phyloP scores from a whole-genome alignment of 2,888 invertebrate species.

The Lymantria dispar region DNA sequence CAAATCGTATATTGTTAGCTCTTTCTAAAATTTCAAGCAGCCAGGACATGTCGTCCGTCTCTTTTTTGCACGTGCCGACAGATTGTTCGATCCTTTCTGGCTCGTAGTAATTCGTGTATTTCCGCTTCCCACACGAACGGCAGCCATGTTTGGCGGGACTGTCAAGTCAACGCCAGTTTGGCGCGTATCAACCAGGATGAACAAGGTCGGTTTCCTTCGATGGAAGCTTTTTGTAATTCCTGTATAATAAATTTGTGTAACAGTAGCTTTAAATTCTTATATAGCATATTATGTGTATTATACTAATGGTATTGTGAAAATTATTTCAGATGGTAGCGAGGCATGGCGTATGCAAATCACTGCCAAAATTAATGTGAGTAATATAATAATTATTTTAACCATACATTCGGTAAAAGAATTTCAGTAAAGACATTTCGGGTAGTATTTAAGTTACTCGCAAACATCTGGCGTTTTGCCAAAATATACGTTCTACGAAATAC shows the following conservation, averaged over 20 bases:
- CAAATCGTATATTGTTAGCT: constrained; percentile 65
- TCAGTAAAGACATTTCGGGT: constrained; percentile 15
- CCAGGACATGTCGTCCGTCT: constrained; percentile 72
- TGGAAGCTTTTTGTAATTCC: constrained; percentile 45
- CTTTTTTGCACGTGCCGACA: constrained; percentile 65
- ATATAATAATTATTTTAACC: constrained; percentile 2
- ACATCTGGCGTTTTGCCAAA: constrained; percentile 11
- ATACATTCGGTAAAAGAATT: not conserved
- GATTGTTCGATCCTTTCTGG: constrained; percentile 71
- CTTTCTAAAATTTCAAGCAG: constrained; percentile 65
- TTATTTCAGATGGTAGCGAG: constrained; percentile 46
- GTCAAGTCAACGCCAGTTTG: constrained; percentile 79
- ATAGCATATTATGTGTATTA: constrained; percentile 29
- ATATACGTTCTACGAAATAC: too few species aligned
- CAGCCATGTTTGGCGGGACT: constrained; percentile 81
- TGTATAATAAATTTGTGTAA: constrained; percentile 26
- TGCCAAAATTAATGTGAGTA: constrained; percentile 23
- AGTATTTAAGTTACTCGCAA: constrained; percentile 26
- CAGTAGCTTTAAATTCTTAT: constrained; percentile 23
- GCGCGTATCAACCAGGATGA: constrained; percentile 70
- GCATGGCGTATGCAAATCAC: not conserved
- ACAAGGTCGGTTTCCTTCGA: constrained; percentile 67
- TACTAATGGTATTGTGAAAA: constrained; percentile 21
- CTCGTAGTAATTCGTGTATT: constrained; percentile 78
- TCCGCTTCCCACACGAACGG: constrained; percentile 78